A percentile compares a stretch with the other conserved stretches of the same genome.
These are phyloP conservation scores for Drosophila paranaensis DNA, from an alignment of 2,888 invertebrate species.

Conservation along the genomic window DNA sequence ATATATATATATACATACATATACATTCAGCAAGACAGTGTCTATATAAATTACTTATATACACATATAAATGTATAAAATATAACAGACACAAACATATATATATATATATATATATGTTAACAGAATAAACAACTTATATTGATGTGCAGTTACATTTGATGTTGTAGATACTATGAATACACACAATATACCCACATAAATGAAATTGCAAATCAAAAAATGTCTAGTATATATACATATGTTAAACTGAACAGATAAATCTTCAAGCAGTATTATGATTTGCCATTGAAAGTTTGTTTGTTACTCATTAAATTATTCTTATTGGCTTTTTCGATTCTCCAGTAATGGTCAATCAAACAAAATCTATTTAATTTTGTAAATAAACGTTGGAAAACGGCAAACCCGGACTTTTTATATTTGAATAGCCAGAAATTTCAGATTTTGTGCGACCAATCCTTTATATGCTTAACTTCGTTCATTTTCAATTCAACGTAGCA, in stretches of 20 bases:
- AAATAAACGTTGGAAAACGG: slow-evolving; percentile 74
- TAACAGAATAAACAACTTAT: slow-evolving; percentile 53
- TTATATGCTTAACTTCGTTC: too few relatives aligned
- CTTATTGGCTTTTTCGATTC: slow-evolving; percentile 44
- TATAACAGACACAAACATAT: slow-evolving; percentile 27
- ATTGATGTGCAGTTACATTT: slow-evolving; percentile 73
- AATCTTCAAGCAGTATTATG: slow-evolving; percentile 61
- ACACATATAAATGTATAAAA: slow-evolving; percentile 23
- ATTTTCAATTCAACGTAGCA: background rate
- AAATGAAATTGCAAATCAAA: slow-evolving; percentile 34
- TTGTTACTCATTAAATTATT: slow-evolving; percentile 36
- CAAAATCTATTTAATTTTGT: slow-evolving; percentile 70
- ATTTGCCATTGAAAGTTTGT: slow-evolving; percentile 45
- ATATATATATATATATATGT: slow-evolving; percentile 41
- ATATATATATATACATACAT: slow-evolving; percentile 38
- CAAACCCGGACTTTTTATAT: slow-evolving; percentile 12
- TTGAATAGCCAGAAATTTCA: background rate
- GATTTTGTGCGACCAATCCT: background rate
- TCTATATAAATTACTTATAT: slow-evolving; percentile 58
- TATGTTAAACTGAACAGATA: slow-evolving; percentile 39
- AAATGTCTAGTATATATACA: slow-evolving; percentile 36
- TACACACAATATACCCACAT: slow-evolving; percentile 28
- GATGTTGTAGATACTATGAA: slow-evolving; percentile 82
- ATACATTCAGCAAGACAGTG: slow-evolving; percentile 53
- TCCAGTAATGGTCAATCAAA: slow-evolving; percentile 51